Evolutionary conservation across 2,113 vertebrate species (phyloP).

Genomic region (Thalassoma bifasciatum): DNA sequence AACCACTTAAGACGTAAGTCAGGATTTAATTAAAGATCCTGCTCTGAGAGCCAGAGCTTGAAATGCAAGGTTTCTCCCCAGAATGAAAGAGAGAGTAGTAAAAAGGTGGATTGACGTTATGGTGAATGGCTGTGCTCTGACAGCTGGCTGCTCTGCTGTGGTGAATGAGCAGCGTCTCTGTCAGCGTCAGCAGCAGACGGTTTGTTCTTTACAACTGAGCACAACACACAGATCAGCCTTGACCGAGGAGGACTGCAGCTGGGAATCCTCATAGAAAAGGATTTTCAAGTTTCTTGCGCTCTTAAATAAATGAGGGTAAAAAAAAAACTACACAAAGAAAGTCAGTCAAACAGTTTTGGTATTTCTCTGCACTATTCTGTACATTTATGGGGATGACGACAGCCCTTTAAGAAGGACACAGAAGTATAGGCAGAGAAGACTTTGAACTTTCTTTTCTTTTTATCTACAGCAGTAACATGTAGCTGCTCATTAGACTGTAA

Average conservation of each 20-base stretch:
- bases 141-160: slow-evolving; percentile 59
- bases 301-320: not conserved
- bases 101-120: slow-evolving; percentile 58
- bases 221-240: slow-evolving; percentile 26
- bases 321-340: not conserved
- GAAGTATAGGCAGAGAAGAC: not conserved
- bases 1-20: not conserved
- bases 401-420: not conserved
- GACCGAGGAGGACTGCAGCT: slow-evolving; percentile 37
- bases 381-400: not conserved
- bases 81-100: slow-evolving; percentile 35
- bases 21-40: slow-evolving; percentile 9
- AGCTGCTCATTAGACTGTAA: not conserved
- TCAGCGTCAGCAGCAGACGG: too few relatives aligned
- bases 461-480: not conserved
- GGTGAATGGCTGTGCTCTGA: slow-evolving; percentile 62
- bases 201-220: slow-evolving; percentile 16
- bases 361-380: not conserved
- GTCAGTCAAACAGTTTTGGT: not conserved
- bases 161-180: slow-evolving; percentile 11
- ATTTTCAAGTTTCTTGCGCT: not conserved
- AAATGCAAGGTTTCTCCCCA: slow-evolving; percentile 38
- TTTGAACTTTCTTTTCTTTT: slow-evolving; percentile 25
- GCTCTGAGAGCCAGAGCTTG: slow-evolving; percentile 21
- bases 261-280: not conserved